Percentiles rank a stretch among this genome's conserved stretches.
phyloP scores from a whole-genome alignment of 2,888 invertebrate genomes.

The Scaptomyza cyrtandrae region DNA sequence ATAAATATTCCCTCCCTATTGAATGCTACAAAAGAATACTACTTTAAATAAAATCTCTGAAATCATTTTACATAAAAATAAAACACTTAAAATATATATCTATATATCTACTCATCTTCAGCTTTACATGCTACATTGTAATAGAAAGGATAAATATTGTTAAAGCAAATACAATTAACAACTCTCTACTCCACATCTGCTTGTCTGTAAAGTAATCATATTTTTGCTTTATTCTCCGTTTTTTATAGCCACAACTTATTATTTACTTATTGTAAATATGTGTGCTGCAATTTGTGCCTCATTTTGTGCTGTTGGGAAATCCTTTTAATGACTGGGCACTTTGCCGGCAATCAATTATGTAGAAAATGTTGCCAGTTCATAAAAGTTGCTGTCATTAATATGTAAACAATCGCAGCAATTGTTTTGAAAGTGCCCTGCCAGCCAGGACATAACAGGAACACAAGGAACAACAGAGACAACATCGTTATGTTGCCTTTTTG shows the following conservation, averaged over 20 bases:
- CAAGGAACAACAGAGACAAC: slow-evolving; percentile 12
- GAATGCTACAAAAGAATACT: no score
- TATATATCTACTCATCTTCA: no score
- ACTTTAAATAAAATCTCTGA: no score
- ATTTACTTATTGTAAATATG: slow-evolving; percentile 13
- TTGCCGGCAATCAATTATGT: slow-evolving; percentile 67
- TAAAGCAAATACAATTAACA: no score
- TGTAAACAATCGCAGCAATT: slow-evolving; percentile 73
- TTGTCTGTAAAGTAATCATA: slow-evolving; percentile 1
- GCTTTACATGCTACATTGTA: no score
- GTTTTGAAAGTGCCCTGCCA: slow-evolving; percentile 54
- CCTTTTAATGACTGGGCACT: slow-evolving; percentile 40
- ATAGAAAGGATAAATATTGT: no score
- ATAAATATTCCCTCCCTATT: no score
- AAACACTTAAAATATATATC: no score
- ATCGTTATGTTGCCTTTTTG: slow-evolving; percentile 11
- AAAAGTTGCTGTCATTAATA: slow-evolving; percentile 73
- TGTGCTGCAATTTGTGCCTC: slow-evolving; percentile 41
- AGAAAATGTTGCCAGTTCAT: slow-evolving; percentile 61
- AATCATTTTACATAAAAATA: no score
- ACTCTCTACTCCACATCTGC: not conserved
- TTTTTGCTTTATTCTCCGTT: not conserved
- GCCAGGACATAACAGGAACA: slow-evolving; percentile 1
- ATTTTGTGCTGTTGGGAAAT: slow-evolving; percentile 18
- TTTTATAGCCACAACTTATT: slow-evolving; percentile 6